Evolutionary conservation across 2,888 invertebrate species (phyloP), one percentile per base, ranked within the genome.

Genomic region (Azorinus chamasolen): DNA sequence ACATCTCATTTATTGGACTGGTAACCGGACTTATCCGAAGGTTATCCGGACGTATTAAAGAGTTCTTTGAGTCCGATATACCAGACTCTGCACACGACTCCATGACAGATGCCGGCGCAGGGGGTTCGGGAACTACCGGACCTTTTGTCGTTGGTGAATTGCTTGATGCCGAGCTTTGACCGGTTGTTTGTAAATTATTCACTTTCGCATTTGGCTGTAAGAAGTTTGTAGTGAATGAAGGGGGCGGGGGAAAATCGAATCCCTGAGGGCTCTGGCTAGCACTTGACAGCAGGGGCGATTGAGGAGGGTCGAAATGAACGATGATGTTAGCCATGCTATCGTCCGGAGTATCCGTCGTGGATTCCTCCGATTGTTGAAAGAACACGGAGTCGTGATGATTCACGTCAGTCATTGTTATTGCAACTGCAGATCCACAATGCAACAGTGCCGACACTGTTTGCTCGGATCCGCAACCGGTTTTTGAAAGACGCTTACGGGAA

Each of bases 241-340:
- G 73, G 2, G 83, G 80, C n/a, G 75, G 71, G 14, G 88, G 88
- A 66, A 88, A 90, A 37, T 90, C 89, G 69, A 89, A 89, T 10
- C 83, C 78, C 45, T 88, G 87, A 1, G 90, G 89, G 62, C 89
- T 89, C 70, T 86, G 70, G 46, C 86, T 89, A 22, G 88, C 87
- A 57, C 88, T 89, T 22, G 90, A 90, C 14, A 87, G 80, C 20
- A 87, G 83, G 0, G 90, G 90, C 4, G 90, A 90, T n/a, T 89
- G 86, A 0, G 92, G 91, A 2, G 91, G 90, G 50, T 91, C 92
- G 77, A 92, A 92, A 72, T 91, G 90, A 24, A 92, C 90, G 27
- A 89, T 84, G 57, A 92, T 92, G 50, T 88, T 88, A 12, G 89
- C 83, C 22, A 84, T 63, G 48, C 77, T 79, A 27, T 80, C 82